These are phyloP conservation scores for Xestoiulus laeticollis DNA, from an alignment of 2,888 invertebrate species.

Conservation along the genomic window DNA sequence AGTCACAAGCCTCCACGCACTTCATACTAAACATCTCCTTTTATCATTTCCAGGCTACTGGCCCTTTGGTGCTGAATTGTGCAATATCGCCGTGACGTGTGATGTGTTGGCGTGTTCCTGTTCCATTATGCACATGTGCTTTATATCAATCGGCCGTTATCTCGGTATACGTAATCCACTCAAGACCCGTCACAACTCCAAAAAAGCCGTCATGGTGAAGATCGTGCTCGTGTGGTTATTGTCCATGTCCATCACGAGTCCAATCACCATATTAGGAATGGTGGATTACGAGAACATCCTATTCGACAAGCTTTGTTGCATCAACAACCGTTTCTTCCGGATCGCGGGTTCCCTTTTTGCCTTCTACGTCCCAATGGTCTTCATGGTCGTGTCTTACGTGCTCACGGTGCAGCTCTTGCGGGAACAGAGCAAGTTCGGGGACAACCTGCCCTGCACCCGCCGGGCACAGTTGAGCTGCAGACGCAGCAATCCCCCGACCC, in stretches of 20 bases:
- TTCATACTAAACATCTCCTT: not conserved
- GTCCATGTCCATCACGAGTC: constrained; percentile 90
- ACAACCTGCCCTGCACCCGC: constrained; percentile 55
- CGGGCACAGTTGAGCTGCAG: constrained; percentile 56
- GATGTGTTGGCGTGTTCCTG: constrained; percentile 70
- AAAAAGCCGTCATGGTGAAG: constrained; percentile 77
- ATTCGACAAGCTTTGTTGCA: constrained; percentile 63
- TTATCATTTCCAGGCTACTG: constrained; percentile 77
- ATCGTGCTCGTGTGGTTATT: constrained; percentile 94
- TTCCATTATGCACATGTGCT: constrained; percentile 70
- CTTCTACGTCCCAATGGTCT: constrained; percentile 93
- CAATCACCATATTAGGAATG: constrained; percentile 71
- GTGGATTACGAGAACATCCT: constrained; percentile 66
- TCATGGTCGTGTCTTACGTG: constrained; percentile 95
- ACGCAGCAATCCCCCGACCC: constrained; percentile 47
- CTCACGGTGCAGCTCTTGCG: constrained; percentile 88
- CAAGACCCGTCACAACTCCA: constrained; percentile 62
- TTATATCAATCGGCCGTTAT: constrained; percentile 69
- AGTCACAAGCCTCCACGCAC: no score
- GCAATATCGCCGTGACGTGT: constrained; percentile 84
- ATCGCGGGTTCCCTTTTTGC: constrained; percentile 93
- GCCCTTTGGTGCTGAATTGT: constrained; percentile 74
- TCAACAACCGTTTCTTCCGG: constrained; percentile 67
- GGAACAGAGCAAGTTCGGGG: constrained; percentile 69
- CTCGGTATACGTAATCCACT: constrained; percentile 68